Base-by-base conservation (phyloP, 2,888 invertebrate species). In the Crematogaster levior region DNA sequence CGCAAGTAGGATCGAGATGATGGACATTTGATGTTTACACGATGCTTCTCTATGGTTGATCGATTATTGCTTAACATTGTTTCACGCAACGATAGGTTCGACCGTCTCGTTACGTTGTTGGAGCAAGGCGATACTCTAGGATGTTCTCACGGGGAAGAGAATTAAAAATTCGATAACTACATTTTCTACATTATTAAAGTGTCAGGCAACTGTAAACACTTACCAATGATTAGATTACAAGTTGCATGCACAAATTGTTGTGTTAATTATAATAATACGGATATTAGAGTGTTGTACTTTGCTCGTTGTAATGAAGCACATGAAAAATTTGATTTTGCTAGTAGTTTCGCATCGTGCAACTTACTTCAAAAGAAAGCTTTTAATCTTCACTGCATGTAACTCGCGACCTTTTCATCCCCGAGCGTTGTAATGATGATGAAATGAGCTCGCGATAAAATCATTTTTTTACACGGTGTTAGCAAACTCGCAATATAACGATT, bases 11-110 rank as follows among this genome's bases (percentile, higher is more conserved):
- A 60, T 65, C 56, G 46, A 82, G 51, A 80, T 63, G 74, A 84
- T 53, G 86, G 91, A 90, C 91, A 88, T 91, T 92, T 91, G 91
- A 91, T 90, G 89, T 91, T 87, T 86, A 87, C 84, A 83, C 90
- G 85, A 88, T 85, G 89, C 84, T 66, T 80, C 87, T 83, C 75
- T 87, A 91, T 90, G 88, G 89, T 80, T 89, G 90, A 93, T 92
- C 88, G 92, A 91, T 92, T 91, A 92, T 91, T 91, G 91, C 91
- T 91, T 91, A 91, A 92, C 89, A 88, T 79, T 85, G 90, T 91
- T 92, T 92, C 90, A 89, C 86, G 90, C 88, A 66, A 81, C 77
- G 70, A 60, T 86, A 84, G 84, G 30, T 84, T 72, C 72, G 82
- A 82, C 82, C 79, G 60, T 82, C 77, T 84, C 82, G 84, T 88